These are phyloP conservation scores for Poeciliopsis gracilis DNA, from an alignment of 2,797 vertebrate species.

Conservation along the genomic window DNA sequence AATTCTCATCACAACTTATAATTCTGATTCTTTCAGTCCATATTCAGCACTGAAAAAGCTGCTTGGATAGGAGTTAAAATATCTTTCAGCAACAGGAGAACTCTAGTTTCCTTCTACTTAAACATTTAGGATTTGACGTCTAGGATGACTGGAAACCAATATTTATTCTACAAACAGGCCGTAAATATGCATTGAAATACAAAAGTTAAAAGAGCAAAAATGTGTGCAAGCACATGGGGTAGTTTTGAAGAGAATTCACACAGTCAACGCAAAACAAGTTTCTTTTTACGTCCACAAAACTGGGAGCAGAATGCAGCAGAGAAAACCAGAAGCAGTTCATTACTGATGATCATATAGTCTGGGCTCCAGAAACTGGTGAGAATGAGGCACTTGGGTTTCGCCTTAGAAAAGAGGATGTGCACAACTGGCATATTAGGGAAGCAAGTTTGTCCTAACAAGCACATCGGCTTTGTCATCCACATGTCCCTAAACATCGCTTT, in stretches of 20 bases:
- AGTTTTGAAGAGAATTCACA: slow-evolving; percentile 19
- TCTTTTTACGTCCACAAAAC: slow-evolving; percentile 7
- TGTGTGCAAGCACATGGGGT: neutral
- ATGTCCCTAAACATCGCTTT: slow-evolving; percentile 28
- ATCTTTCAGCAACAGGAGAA: neutral
- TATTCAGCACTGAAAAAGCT: neutral
- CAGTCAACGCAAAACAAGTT: neutral
- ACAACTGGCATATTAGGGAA: slow-evolving; percentile 55
- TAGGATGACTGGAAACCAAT: neutral
- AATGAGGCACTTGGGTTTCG: slow-evolving; percentile 55
- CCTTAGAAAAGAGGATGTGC: slow-evolving; percentile 47
- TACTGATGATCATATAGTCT: slow-evolving; percentile 43
- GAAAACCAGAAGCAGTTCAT: slow-evolving; percentile 50
- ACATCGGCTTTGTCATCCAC: slow-evolving; percentile 51
- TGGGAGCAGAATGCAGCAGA: slow-evolving; percentile 23
- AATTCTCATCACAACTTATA: neutral
- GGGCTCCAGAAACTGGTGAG: slow-evolving; percentile 42
- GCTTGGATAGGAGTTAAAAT: neutral
- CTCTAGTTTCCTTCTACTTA: neutral
- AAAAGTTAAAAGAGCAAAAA: slow-evolving; percentile 12
- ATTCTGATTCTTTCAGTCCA: neutral
- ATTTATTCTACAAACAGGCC: neutral
- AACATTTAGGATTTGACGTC: neutral
- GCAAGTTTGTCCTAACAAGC: slow-evolving; percentile 60
- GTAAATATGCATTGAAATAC: neutral